Evolutionary conservation across 2,113 vertebrate species (phyloP), one percentile per base, ranked within the genome.

Genomic region (Beaufortia kweichowensis): DNA sequence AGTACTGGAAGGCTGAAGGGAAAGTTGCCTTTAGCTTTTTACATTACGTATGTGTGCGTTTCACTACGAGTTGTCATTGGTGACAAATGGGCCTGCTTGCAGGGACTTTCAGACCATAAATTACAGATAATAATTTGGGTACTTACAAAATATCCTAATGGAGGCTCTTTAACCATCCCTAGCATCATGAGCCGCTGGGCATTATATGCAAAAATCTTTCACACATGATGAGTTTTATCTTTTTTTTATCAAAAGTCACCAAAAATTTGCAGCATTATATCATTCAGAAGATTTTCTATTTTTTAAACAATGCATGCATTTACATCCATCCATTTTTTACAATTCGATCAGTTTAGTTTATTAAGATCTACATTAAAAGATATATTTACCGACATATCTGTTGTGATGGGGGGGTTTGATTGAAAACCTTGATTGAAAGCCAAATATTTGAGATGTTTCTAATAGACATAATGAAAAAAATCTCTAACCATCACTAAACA

Each of bases 51-150:
- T 75, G 35, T 75, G 67, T 78, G 81, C 78, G n/a, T 75, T 86
- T 85, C 76, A 43, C 33, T 60, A 56, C 46, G 69, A 53, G 46
- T 4, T 84, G 79, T 85, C 85, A 83, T 71, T 24, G 31, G 15
- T 87, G 87, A 90, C 77, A 83, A 87, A 90, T 83, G 77, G 21
- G 55, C 23, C 12, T 0, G 39, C 71, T 82, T 78, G 83, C 74
- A 10, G 48, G 75, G 83, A 21, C 77, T 48, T 69, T 82, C 57
- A 55, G 78, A 78, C 77, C 68, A 84, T 84, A 78, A 85, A 84
- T 82, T 84, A 85, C 85, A 71, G 86, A 82, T 83, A 76, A 79
- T 80, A 64, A 81, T 83, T 83, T 57, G 50, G 69, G 26, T 86
- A 41, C 63, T 84, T 75, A 57, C 72, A 85, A 79, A 82, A 79